Evolutionary conservation across 2,888 invertebrate genomes (phyloP).

Genomic region (Patella caerulea): DNA sequence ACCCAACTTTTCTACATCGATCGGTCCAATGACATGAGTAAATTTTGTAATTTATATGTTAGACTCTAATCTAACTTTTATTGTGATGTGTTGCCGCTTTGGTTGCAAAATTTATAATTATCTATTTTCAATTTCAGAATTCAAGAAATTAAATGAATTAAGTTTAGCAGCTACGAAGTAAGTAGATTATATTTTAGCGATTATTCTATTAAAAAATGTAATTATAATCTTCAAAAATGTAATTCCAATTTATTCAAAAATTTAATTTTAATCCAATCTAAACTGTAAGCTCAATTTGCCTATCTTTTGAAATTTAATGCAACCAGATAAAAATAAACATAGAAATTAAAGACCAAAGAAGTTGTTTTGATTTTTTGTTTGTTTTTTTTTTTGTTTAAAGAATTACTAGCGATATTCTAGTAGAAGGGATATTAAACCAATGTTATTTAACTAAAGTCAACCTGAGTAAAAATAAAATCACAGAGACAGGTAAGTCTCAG

Average conservation of each 20-base stretch:
- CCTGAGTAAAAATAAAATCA: conserved; percentile 59
- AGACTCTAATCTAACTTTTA: no score
- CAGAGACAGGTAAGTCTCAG: conserved; percentile 55
- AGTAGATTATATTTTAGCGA: conserved; percentile 22
- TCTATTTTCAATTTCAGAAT: conserved; percentile 47
- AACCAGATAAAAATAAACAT: not conserved
- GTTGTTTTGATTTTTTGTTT: not conserved
- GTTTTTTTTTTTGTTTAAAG: conserved; percentile 42
- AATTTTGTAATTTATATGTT: no score
- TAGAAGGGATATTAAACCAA: conserved; percentile 46
- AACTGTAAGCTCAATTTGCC: not conserved
- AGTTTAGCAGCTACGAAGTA: conserved; percentile 62
- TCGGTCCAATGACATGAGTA: no score
- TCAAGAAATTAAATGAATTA: conserved; percentile 54
- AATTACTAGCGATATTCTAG: conserved; percentile 58
- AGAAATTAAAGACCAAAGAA: not conserved
- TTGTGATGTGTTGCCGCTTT: no score
- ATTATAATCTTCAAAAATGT: not conserved
- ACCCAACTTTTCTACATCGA: no score
- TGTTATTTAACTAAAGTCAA: conserved; percentile 59
- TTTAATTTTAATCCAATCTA: not conserved
- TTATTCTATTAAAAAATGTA: not conserved
- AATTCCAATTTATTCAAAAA: not conserved
- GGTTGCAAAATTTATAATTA: no score
- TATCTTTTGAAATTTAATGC: not conserved